These are phyloP conservation scores for Gallinago paraguaiae DNA, from an alignment of 2,113 vertebrate species.

Conservation along the genomic window DNA sequence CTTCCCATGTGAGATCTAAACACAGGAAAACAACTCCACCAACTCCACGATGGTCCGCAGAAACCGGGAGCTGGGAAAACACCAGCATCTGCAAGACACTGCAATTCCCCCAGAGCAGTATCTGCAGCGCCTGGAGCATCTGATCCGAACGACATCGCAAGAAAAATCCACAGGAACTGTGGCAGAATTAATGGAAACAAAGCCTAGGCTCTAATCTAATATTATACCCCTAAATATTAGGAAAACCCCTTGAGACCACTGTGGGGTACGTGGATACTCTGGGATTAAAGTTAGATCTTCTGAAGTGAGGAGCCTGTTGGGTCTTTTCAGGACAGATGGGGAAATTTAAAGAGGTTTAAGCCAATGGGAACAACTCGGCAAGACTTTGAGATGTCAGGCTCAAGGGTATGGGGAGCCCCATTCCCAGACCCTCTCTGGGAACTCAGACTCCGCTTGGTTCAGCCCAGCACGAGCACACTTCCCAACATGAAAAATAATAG, in stretches of 20 bases:
- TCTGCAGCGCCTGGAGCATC: not conserved
- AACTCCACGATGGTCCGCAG: no score
- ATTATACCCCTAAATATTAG: not conserved
- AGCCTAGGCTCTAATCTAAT: not conserved
- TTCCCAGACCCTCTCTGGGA: not conserved
- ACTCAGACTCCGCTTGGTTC: no score
- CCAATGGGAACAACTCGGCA: not conserved
- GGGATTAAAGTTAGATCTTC: not conserved
- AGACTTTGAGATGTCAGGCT: not conserved
- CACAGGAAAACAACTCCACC: not conserved
- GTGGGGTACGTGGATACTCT: no score
- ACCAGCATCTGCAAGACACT: not conserved
- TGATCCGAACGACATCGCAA: not conserved
- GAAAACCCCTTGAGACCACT: not conserved
- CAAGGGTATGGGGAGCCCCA: rapidly evolving
- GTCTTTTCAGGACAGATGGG: not conserved
- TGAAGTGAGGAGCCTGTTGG: not conserved
- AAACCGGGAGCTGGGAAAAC: not conserved
- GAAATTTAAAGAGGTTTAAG: not conserved
- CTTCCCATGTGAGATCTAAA: not conserved
- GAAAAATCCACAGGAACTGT: not conserved
- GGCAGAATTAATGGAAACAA: not conserved
- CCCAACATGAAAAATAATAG: not conserved
- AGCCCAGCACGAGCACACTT: not conserved
- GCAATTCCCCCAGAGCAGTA: not conserved